Percentiles rank a stretch among this genome's conserved stretches.
Conservation (phyloP, 1,140 invertebrate species). For the Trichonephila clavata region DNA sequence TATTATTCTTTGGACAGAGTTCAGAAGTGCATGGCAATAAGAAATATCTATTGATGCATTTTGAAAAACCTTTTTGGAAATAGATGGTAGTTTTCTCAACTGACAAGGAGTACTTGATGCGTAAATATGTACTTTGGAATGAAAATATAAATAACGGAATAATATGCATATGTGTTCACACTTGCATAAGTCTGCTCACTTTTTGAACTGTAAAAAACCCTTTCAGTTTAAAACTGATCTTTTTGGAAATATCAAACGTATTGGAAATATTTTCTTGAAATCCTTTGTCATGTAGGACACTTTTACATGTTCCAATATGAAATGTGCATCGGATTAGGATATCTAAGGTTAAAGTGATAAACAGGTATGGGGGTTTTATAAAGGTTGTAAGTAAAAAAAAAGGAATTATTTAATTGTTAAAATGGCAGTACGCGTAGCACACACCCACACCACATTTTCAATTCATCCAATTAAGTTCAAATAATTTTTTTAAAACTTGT, state of each 20-base stretch:
- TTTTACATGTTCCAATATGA: not conserved
- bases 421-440: too few species aligned
- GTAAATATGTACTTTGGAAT: constrained; percentile 52
- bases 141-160: constrained; percentile 55
- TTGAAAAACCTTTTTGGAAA: not conserved
- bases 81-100: constrained; percentile 44
- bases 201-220: not conserved
- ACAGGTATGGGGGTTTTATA: too few species aligned
- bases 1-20: constrained; percentile 53
- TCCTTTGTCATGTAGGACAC: constrained; percentile 12
- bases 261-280: not conserved
- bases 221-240: not conserved
- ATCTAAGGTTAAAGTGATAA: too few species aligned
- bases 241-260: constrained; percentile 17
- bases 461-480: too few species aligned
- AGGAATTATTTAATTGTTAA: too few species aligned
- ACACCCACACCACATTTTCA: too few species aligned
- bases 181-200: not conserved
- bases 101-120: constrained; percentile 33
- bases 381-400: too few species aligned
- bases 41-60: constrained; percentile 19
- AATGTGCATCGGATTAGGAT: not conserved
- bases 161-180: not conserved
- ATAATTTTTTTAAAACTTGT: too few species aligned
- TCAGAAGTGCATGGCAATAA: constrained; percentile 57